phyloP scores from a whole-genome alignment of 2,113 vertebrate species.

The Protobothrops mucrosquamatus region DNA sequence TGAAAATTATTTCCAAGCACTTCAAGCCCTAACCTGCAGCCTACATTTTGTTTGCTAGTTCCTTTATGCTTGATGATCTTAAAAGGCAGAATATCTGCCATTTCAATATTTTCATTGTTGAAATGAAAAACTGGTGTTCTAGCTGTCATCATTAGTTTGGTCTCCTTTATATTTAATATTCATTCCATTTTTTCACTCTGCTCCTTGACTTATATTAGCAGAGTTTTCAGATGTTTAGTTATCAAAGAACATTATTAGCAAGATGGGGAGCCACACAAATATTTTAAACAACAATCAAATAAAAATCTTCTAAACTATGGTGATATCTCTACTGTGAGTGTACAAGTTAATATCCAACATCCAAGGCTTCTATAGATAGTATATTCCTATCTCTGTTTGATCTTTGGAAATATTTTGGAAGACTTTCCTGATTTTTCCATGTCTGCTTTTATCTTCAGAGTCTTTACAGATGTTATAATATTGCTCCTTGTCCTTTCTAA shows the following conservation, averaged over 20 bases:
- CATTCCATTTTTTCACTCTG: not conserved
- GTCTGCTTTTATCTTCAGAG: too few species aligned
- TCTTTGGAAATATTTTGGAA: too few species aligned
- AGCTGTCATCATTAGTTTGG: not conserved
- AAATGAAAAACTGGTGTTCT: not conserved
- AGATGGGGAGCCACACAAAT: not conserved
- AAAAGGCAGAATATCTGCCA: not conserved
- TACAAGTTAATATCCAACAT: not conserved
- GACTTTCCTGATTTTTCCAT: too few species aligned
- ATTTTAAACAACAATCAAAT: not conserved
- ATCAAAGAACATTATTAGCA: not conserved
- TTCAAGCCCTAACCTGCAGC: not conserved
- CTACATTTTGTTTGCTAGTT: not conserved
- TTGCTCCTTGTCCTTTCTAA: not conserved
- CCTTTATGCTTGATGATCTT: not conserved
- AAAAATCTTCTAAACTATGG: not conserved
- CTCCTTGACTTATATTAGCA: not conserved
- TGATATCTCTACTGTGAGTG: not conserved
- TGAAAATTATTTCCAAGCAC: not conserved
- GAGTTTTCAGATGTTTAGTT: not conserved
- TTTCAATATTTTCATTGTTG: not conserved
- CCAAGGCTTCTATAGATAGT: not conserved
- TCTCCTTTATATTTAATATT: not conserved
- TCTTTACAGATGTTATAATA: not conserved
- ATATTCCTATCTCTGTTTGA: not conserved